These are phyloP conservation scores for Miniopterus natalensis DNA, from an alignment of 2,113 vertebrate species.

Conservation along the genomic window DNA sequence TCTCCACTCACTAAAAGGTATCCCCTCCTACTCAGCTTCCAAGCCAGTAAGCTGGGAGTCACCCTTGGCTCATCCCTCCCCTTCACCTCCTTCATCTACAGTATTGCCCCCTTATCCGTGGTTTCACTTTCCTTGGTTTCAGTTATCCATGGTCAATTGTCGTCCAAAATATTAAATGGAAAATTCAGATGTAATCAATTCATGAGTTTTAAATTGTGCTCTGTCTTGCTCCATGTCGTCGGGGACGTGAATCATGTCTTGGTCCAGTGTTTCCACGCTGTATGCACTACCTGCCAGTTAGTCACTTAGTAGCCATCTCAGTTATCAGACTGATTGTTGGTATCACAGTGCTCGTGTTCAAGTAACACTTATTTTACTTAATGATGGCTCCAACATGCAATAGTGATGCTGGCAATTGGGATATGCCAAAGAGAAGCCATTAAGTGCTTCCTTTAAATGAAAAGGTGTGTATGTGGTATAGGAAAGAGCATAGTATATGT, in stretches of 20 bases:
- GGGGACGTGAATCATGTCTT: background rate
- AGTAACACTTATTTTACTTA: too few relatives aligned
- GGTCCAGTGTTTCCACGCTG: background rate
- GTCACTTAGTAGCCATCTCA: too few relatives aligned
- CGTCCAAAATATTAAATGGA: background rate
- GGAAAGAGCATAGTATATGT: too few relatives aligned
- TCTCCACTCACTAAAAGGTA: background rate
- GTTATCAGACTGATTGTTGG: too few relatives aligned
- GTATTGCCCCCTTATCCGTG: background rate
- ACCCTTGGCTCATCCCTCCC: background rate
- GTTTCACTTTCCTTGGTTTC: background rate
- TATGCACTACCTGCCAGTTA: too few relatives aligned
- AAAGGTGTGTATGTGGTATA: too few relatives aligned
- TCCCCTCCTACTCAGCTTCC: background rate
- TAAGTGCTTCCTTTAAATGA: too few relatives aligned
- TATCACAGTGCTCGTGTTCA: too few relatives aligned
- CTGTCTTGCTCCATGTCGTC: background rate
- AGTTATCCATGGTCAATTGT: background rate
- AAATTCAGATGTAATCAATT: background rate
- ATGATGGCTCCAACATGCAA: too few relatives aligned
- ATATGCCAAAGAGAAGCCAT: too few relatives aligned
- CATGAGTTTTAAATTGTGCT: background rate
- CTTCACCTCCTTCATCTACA: background rate
- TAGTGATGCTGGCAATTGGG: too few relatives aligned
- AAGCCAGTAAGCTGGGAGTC: background rate